phyloP scores from a whole-genome alignment of 2,888 invertebrate genomes.

The Nineta flava region DNA sequence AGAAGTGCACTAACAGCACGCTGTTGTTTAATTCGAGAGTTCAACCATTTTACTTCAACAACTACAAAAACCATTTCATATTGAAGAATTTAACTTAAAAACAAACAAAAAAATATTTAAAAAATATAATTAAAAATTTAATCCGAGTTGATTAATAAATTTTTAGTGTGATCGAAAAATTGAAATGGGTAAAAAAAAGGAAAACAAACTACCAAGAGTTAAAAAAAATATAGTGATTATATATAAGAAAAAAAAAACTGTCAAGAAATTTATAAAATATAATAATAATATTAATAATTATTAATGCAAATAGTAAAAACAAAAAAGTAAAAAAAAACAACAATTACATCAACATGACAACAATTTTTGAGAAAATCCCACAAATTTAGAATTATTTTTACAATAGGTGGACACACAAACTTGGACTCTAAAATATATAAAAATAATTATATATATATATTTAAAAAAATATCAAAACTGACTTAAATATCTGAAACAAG shows the following conservation, averaged over 20 bases:
- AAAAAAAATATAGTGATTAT: slow-evolving; percentile 7
- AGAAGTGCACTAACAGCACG: slow-evolving; percentile 54
- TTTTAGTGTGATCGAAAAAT: background rate
- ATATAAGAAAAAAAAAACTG: slow-evolving; percentile 3
- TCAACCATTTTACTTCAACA: slow-evolving; percentile 4
- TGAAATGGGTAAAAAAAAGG: background rate
- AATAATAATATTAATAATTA: background rate
- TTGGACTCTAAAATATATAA: background rate
- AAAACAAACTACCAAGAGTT: background rate
- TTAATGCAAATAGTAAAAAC: background rate
- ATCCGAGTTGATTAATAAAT: background rate
- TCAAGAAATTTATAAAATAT: slow-evolving; percentile 3
- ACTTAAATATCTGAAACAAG: background rate
- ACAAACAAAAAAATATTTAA: background rate
- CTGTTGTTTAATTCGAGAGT: slow-evolving; percentile 1
- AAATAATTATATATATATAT: slow-evolving; percentile 1
- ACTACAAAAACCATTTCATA: slow-evolving; percentile 6
- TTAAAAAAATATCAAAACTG: slow-evolving; percentile 3
- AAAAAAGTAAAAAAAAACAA: too few relatives aligned
- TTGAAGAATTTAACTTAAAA: background rate
- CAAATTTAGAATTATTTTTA: slow-evolving; percentile 9
- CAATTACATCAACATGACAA: slow-evolving; percentile 1
- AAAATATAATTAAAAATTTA: slow-evolving; percentile 1
- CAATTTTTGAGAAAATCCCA: slow-evolving; percentile 1
- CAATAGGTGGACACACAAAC: slow-evolving; percentile 7